These are phyloP conservation scores for Penaeus monodon DNA, from an alignment of 2,888 invertebrate species.

Conservation along the genomic window DNA sequence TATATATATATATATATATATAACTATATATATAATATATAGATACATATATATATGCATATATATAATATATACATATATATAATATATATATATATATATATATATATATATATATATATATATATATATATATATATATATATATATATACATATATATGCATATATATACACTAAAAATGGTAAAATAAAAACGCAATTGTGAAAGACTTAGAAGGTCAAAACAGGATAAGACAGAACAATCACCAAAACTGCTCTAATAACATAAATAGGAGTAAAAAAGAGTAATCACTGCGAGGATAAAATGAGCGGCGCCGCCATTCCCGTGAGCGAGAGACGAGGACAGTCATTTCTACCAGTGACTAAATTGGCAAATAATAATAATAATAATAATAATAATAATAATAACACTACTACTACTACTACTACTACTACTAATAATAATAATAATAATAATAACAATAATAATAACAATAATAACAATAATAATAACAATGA, in stretches of 20 bases:
- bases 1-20: constrained; percentile 37
- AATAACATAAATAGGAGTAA: not conserved
- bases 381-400: too few relatives aligned
- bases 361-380: too few relatives aligned
- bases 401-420: too few relatives aligned
- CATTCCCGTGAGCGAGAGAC: too few relatives aligned
- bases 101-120: constrained; percentile 35
- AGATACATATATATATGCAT: constrained; percentile 37
- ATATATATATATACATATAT: constrained; percentile 42
- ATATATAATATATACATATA: too few relatives aligned
- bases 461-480: too few relatives aligned
- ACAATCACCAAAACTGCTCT: not conserved
- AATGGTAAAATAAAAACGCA: too few relatives aligned
- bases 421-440: too few relatives aligned
- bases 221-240: not conserved
- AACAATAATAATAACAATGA: too few relatives aligned
- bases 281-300: too few relatives aligned
- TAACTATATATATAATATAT: constrained; percentile 28
- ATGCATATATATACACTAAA: constrained; percentile 6
- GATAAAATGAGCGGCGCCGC: not conserved
- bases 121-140: constrained; percentile 44
- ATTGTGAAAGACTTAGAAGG: too few relatives aligned
- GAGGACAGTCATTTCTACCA: not conserved
- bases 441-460: too few relatives aligned
- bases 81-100: constrained; percentile 35